Evolutionary conservation across 2,113 vertebrate genomes (phyloP), one percentile per base, ranked within the genome.

Genomic region (Deroptyus accipitrinus): DNA sequence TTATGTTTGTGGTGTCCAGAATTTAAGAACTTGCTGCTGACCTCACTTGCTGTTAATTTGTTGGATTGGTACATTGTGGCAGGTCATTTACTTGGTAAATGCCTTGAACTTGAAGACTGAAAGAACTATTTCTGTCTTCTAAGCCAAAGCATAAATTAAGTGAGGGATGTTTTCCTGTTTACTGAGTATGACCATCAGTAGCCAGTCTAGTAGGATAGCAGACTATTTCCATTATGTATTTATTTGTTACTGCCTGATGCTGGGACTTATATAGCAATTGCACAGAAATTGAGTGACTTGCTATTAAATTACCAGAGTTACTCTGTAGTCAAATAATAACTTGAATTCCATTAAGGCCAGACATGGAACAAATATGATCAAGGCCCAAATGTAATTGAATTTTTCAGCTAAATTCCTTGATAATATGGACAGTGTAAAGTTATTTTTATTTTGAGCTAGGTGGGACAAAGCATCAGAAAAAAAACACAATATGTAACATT

Each of bases 401-500:
- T 42, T 86, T 84, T 74, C 49, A 17, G 17, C 9, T 11, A 31
- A 69, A 24, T 49, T 92, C 41, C 11, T 51, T 41, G 6, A 10
- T 52, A 31, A 42, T 10, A 27, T 0, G 0, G 44, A 44, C 5
- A 33, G 6, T 0, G 2, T 14, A 48, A 30, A 8, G 3, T 61
- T 30, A 61, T 46, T 16, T 70, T 92, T 63, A 49, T 74, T 92
- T 79, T 84, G 15, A 80, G 39, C 9, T 62, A 8, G 5, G 27
- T 76, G 48, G 5, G 41, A 41, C 27, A 74, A 92, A 78, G 25
- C 5, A 80, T 31, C 11, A 31, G 54, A 19, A 13, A 70, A 72
- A 70, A 28, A 22, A 11, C 41, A 27, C 51, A 52, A 18, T 48
- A 19, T 3, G 2, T 12, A 24, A 17, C 0, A 1, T 27, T 46